Conservation (phyloP, 1,140 invertebrate genomes). For the Meloidogyne floridensis region DNA sequence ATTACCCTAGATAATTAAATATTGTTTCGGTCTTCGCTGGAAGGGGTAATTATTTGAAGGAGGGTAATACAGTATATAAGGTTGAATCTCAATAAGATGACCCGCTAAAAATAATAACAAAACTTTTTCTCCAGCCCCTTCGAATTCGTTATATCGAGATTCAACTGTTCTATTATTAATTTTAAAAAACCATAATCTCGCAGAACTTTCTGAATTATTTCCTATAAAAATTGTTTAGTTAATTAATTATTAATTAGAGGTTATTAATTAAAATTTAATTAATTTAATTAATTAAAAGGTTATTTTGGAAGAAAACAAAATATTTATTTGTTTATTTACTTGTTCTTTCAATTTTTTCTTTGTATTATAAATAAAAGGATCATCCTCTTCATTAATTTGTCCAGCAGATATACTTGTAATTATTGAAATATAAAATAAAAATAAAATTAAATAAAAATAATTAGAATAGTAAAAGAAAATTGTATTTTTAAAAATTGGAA, state of each 20-base stretch:
- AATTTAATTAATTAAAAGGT: too few species aligned
- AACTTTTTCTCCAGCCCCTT: too few species aligned
- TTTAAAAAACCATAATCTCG: slow-evolving; percentile 53
- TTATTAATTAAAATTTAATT: too few species aligned
- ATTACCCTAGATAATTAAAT: too few species aligned
- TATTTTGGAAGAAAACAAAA: not conserved
- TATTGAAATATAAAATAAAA: not conserved
- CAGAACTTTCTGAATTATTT: slow-evolving; percentile 63
- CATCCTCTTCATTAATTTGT: not conserved
- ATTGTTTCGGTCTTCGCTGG: too few species aligned
- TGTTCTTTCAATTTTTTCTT: slow-evolving; percentile 63
- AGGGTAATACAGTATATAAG: too few species aligned
- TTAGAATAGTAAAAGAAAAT: not conserved
- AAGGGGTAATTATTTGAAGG: too few species aligned
- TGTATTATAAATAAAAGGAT: slow-evolving; percentile 33
- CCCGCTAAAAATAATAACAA: too few species aligned
- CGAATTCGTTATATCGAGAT: too few species aligned
- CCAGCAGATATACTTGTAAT: not conserved
- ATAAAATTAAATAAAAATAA: not conserved
- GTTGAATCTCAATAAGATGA: too few species aligned
- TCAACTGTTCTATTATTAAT: too few species aligned
- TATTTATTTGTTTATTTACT: not conserved
- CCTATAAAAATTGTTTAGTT: slow-evolving; percentile 37
- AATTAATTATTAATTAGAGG: not conserved
- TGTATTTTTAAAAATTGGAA: not conserved